Conservation (phyloP, 2,888 invertebrate genomes). For the Pantelozetes paolii region DNA sequence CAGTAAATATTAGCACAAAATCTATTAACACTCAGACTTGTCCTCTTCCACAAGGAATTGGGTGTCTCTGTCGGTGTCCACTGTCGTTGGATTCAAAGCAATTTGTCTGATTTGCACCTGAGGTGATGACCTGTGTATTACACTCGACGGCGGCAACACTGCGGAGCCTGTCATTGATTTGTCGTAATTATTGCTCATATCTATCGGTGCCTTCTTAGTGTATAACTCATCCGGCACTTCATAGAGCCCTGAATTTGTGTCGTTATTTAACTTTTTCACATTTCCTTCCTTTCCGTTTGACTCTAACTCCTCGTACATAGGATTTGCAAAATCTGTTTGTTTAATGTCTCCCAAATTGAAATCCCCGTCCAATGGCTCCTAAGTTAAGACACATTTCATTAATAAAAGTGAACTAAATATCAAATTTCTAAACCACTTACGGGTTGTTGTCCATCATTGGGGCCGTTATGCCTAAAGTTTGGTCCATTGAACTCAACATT, state of each 20-base stretch:
- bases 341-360: constrained; percentile 70
- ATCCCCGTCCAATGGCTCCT: constrained; percentile 68
- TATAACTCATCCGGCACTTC: constrained; percentile 48
- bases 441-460: constrained; percentile 46
- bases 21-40: constrained; percentile 56
- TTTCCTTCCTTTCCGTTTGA: constrained; percentile 41
- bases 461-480: constrained; percentile 50
- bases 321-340: constrained; percentile 87
- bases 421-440: constrained; percentile 42
- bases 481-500: constrained; percentile 77
- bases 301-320: constrained; percentile 82
- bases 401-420: not conserved
- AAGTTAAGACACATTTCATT: constrained; percentile 41
- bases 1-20: constrained; percentile 25
- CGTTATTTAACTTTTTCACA: constrained; percentile 42
- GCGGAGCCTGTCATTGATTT: constrained; percentile 59
- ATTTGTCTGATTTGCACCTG: constrained; percentile 69
- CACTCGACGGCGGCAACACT: constrained; percentile 73
- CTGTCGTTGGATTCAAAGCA: constrained; percentile 72
- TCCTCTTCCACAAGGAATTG: constrained; percentile 79
- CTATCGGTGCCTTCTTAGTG: constrained; percentile 40
- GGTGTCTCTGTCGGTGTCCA: constrained; percentile 85
- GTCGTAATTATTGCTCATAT: constrained; percentile 36
- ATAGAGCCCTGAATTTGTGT: constrained; percentile 48
- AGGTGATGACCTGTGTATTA: constrained; percentile 71